Conservation (phyloP, 2,888 invertebrate species). For the Drosophila percnosoma region DNA sequence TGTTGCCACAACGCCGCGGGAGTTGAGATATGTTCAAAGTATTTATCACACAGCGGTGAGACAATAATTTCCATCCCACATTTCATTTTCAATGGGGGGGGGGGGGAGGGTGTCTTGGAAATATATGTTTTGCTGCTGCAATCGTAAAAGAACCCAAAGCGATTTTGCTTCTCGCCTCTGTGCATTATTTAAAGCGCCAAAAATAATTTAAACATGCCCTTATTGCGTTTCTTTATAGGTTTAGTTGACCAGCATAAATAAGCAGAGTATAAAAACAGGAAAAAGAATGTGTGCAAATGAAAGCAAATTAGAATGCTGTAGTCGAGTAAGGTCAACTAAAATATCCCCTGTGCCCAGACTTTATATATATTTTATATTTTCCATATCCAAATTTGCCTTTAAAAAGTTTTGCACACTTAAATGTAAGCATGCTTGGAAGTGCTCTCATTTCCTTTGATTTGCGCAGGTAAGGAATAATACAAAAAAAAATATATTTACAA, state of each 20-base stretch:
- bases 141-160: constrained; percentile 1
- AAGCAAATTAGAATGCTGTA: constrained; percentile 9
- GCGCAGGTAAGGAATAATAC: not conserved
- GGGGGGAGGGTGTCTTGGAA: not conserved
- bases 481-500: not conserved
- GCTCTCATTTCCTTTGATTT: not conserved
- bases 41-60: constrained; percentile 40
- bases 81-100: not conserved
- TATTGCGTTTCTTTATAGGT: constrained; percentile 49
- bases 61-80: not conserved
- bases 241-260: constrained; percentile 51
- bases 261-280: constrained; percentile 27
- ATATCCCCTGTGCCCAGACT: not conserved
- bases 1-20: constrained; percentile 25
- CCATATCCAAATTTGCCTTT: not conserved
- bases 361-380: not conserved
- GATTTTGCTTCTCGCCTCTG: constrained; percentile 4
- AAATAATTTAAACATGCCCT: constrained; percentile 15
- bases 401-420: not conserved
- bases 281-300: constrained; percentile 11
- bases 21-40: constrained; percentile 29
- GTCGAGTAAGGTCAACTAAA: not conserved
- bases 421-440: not conserved
- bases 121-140: constrained; percentile 5
- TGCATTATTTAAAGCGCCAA: constrained; percentile 21